Evolutionary conservation across 1,140 invertebrate species (phyloP).

Genomic region (Medauroidea extradentata): DNA sequence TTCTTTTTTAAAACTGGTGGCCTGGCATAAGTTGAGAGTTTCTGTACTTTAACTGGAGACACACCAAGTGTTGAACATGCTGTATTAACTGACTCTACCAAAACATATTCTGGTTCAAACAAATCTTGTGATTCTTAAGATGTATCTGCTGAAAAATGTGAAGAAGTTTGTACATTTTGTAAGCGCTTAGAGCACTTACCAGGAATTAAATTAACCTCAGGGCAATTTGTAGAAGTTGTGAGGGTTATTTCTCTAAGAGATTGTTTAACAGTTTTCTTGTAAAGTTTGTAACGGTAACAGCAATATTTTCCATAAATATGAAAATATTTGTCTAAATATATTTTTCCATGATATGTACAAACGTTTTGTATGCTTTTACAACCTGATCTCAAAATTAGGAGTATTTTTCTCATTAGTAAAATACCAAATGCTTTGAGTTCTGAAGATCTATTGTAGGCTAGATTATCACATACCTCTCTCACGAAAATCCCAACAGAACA

Average conservation of each 20-base stretch:
- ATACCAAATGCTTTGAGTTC: no score
- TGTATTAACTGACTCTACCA: constrained; percentile 1
- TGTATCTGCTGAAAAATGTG: not conserved
- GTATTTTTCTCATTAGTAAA: no score
- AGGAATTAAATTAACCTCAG: not conserved
- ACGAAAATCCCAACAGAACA: no score
- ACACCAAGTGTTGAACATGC: not conserved
- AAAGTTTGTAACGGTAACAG: not conserved
- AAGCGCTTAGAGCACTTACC: not conserved
- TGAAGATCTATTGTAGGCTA: no score
- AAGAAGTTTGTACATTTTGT: not conserved
- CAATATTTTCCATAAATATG: not conserved
- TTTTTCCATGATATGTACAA: not conserved
- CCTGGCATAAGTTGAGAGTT: not conserved
- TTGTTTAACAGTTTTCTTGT: constrained; percentile 2
- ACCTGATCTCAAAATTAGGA: no score
- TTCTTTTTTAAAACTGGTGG: not conserved
- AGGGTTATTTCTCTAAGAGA: not conserved
- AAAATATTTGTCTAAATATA: not conserved
- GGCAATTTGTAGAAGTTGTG: not conserved
- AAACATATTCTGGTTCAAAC: not conserved
- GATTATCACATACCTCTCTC: no score
- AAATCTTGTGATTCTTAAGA: not conserved
- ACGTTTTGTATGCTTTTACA: no score
- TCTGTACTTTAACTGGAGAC: not conserved